phyloP scores from a whole-genome alignment of 2,797 vertebrate genomes.

The Sarcoramphus papa region DNA sequence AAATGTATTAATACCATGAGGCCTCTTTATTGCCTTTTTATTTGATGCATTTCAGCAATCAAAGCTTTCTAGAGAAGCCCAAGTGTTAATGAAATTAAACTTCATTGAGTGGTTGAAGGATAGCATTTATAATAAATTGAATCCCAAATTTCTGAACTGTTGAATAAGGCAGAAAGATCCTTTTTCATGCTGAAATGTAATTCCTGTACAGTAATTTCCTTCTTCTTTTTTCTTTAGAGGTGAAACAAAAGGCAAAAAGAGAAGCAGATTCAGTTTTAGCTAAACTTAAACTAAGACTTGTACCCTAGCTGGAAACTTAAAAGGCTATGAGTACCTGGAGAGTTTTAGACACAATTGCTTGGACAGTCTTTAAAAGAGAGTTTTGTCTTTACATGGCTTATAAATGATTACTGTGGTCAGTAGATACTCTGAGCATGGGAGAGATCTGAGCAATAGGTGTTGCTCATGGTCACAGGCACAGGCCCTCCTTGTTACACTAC shows the following conservation, averaged over 20 bases:
- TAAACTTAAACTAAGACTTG: background rate
- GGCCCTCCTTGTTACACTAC: background rate
- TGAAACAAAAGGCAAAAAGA: background rate
- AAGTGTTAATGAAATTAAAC: slow-evolving; percentile 17
- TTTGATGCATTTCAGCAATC: slow-evolving; percentile 33
- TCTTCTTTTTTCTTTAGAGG: background rate
- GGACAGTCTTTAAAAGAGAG: background rate
- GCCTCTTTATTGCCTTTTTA: slow-evolving; percentile 11
- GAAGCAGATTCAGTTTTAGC: background rate
- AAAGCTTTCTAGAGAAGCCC: slow-evolving; percentile 2
- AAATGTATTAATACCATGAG: slow-evolving; percentile 11
- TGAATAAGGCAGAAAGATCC: background rate
- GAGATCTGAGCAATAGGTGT: background rate
- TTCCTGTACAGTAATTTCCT: background rate
- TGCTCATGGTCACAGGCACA: background rate
- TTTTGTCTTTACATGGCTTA: background rate
- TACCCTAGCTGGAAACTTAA: background rate
- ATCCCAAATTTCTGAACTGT: background rate
- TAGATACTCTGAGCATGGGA: background rate
- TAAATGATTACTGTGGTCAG: background rate
- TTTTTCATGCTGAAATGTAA: background rate
- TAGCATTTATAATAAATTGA: background rate
- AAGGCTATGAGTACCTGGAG: background rate
- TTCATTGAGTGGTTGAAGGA: background rate
- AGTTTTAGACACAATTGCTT: background rate